Evolutionary conservation across 2,113 vertebrate species (phyloP), one percentile per base, ranked within the genome.

Genomic region (Coptodon bakossiorum): DNA sequence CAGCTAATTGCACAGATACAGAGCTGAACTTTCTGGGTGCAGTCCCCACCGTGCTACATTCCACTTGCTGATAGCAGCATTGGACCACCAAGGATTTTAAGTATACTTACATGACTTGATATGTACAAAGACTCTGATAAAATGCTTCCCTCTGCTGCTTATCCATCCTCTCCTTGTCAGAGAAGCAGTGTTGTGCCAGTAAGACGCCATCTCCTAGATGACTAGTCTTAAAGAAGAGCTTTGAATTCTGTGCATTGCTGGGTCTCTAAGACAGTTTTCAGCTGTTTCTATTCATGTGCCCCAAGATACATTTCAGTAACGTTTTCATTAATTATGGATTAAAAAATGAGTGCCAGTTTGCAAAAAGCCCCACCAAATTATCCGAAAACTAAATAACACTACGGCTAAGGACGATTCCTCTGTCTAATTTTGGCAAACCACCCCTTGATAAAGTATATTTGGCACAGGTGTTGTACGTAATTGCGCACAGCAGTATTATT

Each of bases 51-150:
- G 76, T 81, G 90, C 89, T 91, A 84, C 94, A 93, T 96, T 96
- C 96, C 96, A 95, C 91, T 96, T 93, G 91, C 94, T 95, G 95
- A 96, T 96, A 96, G 91, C 88, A 84, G 82, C 68, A 53, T 87
- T 85, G 90, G 96, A 97, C 96, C 96, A 97, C 96, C 96, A 96
- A 95, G 92, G 94, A 93, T 87, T 93, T 91, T 79, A 94, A 94
- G 93, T 90, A 93, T 91, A 91, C 92, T 94, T 90, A 92, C 94
- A 94, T 90, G 89, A 92, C 87, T 94, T 86, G 78, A 90, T 89
- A 95, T 94, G 95, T 90, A 94, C 93, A 92, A 95, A 93, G 90
- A 85, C 68, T 85, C 86, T 85, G 95, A 96, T 95, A 94, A 95
- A 96, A 95, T 84, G 87, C 91, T 95, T 95, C 86, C 92, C 84